Percentiles rank a stretch among this genome's conserved stretches.
Evolutionary conservation across 2,113 vertebrate genomes (phyloP).

Genomic region (Oreochromis niloticus): DNA sequence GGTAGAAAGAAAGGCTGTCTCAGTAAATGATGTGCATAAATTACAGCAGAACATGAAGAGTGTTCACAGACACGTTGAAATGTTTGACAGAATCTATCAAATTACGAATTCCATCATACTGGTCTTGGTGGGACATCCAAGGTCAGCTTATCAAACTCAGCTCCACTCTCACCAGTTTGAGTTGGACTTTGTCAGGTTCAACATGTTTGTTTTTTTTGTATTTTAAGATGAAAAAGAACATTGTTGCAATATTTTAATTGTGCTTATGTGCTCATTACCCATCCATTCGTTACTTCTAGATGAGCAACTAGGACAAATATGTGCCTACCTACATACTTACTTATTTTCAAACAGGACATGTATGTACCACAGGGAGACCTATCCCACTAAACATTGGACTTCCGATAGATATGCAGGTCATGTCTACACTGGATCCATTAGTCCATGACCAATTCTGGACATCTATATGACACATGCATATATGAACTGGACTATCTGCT

Average conservation of each 20-base stretch:
- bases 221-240: background rate
- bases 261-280: background rate
- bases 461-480: background rate
- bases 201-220: background rate
- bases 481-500: background rate
- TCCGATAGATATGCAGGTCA: accelerated
- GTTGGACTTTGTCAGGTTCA: background rate
- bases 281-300: background rate
- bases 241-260: background rate
- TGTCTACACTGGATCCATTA: background rate
- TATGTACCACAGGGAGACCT: background rate
- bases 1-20: conserved; percentile 30
- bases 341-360: background rate
- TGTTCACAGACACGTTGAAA: background rate
- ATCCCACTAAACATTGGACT: background rate
- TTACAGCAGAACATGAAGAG: background rate
- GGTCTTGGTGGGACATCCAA: background rate
- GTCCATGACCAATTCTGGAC: background rate
- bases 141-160: background rate
- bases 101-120: background rate
- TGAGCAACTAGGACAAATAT: background rate
- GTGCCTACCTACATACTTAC: background rate
- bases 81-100: background rate
- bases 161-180: background rate
- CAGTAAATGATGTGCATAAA: conserved; percentile 5